phyloP scores from a whole-genome alignment of 2,113 vertebrate species.

The Hydrochoerus hydrochaeris region DNA sequence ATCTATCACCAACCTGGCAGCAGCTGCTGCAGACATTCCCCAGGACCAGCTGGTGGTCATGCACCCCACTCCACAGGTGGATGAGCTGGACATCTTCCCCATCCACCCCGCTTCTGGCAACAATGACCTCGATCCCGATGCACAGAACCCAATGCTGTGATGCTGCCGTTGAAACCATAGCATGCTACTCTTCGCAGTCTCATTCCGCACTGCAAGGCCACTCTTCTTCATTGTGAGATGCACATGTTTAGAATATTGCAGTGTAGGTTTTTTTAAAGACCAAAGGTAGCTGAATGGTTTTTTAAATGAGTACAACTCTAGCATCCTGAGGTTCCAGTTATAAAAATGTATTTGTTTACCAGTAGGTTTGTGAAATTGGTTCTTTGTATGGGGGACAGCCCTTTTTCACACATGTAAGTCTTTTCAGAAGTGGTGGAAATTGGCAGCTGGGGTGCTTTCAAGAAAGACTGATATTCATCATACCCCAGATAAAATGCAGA shows the following conservation, averaged over 20 bases:
- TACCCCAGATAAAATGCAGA: conserved; percentile 77
- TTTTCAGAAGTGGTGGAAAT: conserved; percentile 74
- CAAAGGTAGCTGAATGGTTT: conserved; percentile 79
- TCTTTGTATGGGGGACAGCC: conserved; percentile 84
- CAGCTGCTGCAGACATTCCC: conserved; percentile 96
- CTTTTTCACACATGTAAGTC: conserved; percentile 81
- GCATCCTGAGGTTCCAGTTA: conserved; percentile 81
- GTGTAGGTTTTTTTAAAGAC: conserved; percentile 81
- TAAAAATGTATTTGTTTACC: conserved; percentile 86
- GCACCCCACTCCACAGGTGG: conserved; percentile 97
- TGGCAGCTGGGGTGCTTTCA: conserved; percentile 74
- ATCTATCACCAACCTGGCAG: conserved; percentile 97
- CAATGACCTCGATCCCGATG: conserved; percentile 94
- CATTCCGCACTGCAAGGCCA: conserved; percentile 83
- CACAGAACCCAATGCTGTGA: conserved; percentile 93
- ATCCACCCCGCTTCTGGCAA: conserved; percentile 89
- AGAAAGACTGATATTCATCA: conserved; percentile 38
- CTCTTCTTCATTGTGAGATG: conserved; percentile 84
- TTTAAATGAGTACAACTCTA: conserved; percentile 75
- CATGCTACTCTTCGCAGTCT: conserved; percentile 84
- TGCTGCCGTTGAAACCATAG: conserved; percentile 67
- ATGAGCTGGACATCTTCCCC: conserved; percentile 97
- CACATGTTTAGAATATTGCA: conserved; percentile 84
- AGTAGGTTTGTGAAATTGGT: conserved; percentile 87
- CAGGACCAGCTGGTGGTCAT: conserved; percentile 98